Evolutionary conservation across 2,888 invertebrate genomes (phyloP).

Genomic region (Calephelis perditalis): DNA sequence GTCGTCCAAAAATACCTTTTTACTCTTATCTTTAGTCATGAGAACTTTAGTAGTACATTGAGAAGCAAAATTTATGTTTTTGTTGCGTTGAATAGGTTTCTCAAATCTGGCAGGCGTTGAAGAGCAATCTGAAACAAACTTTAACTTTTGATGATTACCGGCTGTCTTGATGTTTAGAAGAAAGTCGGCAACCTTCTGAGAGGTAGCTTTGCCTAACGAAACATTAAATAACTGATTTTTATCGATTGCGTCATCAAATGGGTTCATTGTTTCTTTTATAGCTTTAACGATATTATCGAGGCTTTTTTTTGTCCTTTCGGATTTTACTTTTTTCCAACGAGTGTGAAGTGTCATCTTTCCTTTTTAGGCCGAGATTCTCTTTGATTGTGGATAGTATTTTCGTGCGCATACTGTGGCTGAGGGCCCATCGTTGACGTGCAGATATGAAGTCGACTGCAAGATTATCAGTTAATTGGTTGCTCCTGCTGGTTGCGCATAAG

Average conservation of each 20-base stretch:
- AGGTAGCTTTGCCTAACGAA: slow-evolving; percentile 35
- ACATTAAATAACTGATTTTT: slow-evolving; percentile 38
- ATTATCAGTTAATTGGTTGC: too few species aligned
- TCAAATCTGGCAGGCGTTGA: slow-evolving; percentile 31
- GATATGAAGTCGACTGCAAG: slow-evolving; percentile 23
- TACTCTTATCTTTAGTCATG: slow-evolving; percentile 32
- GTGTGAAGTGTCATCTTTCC: slow-evolving; percentile 28
- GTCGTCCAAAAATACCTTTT: slow-evolving; percentile 22
- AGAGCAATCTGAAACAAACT: slow-evolving; percentile 35
- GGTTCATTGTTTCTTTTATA: slow-evolving; percentile 29
- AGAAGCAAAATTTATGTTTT: slow-evolving; percentile 38
- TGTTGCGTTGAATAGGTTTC: slow-evolving; percentile 34
- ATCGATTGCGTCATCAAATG: slow-evolving; percentile 28
- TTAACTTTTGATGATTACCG: slow-evolving; percentile 31
- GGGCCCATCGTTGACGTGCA: slow-evolving; percentile 38
- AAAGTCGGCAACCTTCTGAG: slow-evolving; percentile 35
- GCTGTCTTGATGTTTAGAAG: slow-evolving; percentile 32
- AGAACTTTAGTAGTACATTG: slow-evolving; percentile 26
- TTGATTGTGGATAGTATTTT: slow-evolving; percentile 31
- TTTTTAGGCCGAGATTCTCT: slow-evolving; percentile 27
- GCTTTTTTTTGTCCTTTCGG: slow-evolving; percentile 20
- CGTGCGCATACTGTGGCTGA: slow-evolving; percentile 38
- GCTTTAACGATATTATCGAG: slow-evolving; percentile 21
- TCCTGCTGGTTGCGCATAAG: slow-evolving; percentile 26
- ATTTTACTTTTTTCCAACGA: slow-evolving; percentile 29